A percentile compares a stretch with the other conserved stretches of the same genome.
Evolutionary conservation across 2,113 vertebrate species (phyloP).

Genomic region (Falco punctatus): DNA sequence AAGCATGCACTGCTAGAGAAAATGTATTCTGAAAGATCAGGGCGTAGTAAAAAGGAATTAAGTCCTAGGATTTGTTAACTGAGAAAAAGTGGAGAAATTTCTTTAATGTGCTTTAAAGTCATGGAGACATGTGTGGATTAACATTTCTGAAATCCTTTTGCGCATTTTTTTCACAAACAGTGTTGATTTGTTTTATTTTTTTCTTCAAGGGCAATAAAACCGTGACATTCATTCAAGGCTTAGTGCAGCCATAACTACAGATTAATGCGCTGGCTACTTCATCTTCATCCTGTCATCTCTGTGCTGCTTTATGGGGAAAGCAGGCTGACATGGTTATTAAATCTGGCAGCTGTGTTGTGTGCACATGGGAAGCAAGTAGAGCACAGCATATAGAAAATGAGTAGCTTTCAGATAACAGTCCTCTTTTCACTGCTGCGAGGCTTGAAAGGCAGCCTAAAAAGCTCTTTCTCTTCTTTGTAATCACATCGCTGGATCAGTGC

Average conservation of each 20-base stretch:
- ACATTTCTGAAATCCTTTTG: slow-evolving; percentile 11
- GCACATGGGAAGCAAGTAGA: slow-evolving; percentile 55
- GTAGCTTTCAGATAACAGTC: slow-evolving; percentile 55
- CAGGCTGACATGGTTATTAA: slow-evolving; percentile 70
- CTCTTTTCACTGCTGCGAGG: slow-evolving; percentile 15
- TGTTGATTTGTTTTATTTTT: neutral
- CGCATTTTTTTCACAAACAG: neutral
- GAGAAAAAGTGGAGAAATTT: neutral
- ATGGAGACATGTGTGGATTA: neutral
- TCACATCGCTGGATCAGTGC: slow-evolving; percentile 28
- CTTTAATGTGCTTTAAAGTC: neutral
- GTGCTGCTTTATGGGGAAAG: slow-evolving; percentile 38
- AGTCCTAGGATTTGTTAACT: neutral
- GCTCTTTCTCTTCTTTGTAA: slow-evolving; percentile 25
- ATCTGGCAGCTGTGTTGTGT: slow-evolving; percentile 75
- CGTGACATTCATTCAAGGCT: neutral
- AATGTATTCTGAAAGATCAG: neutral
- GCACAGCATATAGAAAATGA: slow-evolving; percentile 62
- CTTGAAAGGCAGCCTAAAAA: slow-evolving; percentile 41
- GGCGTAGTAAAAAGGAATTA: neutral
- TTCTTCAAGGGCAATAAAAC: neutral
- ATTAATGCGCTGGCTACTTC: neutral
- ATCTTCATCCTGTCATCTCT: slow-evolving; percentile 62
- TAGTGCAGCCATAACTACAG: slow-evolving; percentile 58
- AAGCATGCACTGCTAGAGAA: neutral